phyloP scores from a whole-genome alignment of 2,888 invertebrate genomes.

The Thecophora atra region DNA sequence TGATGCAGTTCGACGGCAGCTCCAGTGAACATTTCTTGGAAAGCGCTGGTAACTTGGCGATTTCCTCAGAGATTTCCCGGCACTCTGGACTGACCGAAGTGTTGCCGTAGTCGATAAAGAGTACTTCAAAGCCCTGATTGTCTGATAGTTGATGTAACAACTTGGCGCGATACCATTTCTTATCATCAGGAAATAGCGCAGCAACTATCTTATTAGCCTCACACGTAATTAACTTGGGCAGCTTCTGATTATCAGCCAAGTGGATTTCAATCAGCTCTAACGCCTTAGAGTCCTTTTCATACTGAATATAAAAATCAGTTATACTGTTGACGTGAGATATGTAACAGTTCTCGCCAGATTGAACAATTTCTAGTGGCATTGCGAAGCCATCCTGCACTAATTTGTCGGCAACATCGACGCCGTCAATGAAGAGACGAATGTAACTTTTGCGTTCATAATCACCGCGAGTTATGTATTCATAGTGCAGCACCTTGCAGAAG shows the following conservation, averaged over 20 bases:
- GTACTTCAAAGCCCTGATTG: slow-evolving; percentile 70
- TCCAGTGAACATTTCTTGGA: slow-evolving; percentile 73
- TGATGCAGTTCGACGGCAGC: slow-evolving; percentile 69
- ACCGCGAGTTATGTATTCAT: slow-evolving; percentile 64
- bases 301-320: slow-evolving; percentile 81
- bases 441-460: slow-evolving; percentile 61
- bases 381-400: slow-evolving; percentile 72
- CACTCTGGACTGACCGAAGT: slow-evolving; percentile 70
- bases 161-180: slow-evolving; percentile 75
- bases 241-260: slow-evolving; percentile 69
- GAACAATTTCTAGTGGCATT: slow-evolving; percentile 68
- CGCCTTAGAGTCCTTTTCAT: slow-evolving; percentile 72
- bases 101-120: slow-evolving; percentile 78
- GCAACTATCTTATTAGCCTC: slow-evolving; percentile 71
- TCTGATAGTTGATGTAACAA: slow-evolving; percentile 68
- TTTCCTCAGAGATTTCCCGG: slow-evolving; percentile 71
- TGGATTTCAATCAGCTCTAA: slow-evolving; percentile 71
- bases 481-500: slow-evolving; percentile 58
- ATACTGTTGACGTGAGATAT: slow-evolving; percentile 80
- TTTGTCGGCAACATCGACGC: slow-evolving; percentile 71
- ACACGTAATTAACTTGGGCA: slow-evolving; percentile 66
- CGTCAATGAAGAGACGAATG: slow-evolving; percentile 73
- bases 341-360: slow-evolving; percentile 73
- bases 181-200: slow-evolving; percentile 74
- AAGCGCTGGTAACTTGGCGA: slow-evolving; percentile 70